A percentile compares a stretch with the other conserved stretches of the same genome.
phyloP scores from a whole-genome alignment of 2,888 invertebrate genomes.

The Vanessa cardui region DNA sequence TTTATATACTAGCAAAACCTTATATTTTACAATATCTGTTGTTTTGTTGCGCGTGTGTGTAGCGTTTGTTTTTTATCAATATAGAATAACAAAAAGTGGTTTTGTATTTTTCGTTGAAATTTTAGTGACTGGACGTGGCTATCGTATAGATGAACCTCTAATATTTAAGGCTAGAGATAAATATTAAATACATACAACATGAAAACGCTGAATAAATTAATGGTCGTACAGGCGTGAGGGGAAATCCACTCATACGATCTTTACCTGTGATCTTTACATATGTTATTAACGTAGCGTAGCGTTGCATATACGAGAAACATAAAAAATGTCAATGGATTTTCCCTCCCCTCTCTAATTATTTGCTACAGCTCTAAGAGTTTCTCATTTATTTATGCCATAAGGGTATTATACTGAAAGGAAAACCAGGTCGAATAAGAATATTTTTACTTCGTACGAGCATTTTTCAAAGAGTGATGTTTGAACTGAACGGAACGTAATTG shows the following conservation, averaged over 20 bases:
- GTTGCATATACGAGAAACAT: conserved; percentile 9
- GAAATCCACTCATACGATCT: neutral
- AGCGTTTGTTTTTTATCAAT: no score
- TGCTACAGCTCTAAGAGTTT: conserved; percentile 18
- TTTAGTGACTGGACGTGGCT: neutral
- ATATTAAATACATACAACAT: neutral
- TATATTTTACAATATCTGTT: no score
- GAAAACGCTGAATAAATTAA: neutral
- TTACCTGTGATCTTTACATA: conserved; percentile 10
- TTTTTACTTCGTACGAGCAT: neutral
- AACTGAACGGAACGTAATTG: no score
- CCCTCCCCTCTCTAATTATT: conserved; percentile 25
- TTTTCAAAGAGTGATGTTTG: neutral
- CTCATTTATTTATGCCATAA: conserved; percentile 24
- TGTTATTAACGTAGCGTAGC: conserved; percentile 19
- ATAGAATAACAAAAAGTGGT: no score
- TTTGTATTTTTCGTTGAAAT: no score
- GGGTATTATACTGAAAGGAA: neutral
- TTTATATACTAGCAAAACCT: no score
- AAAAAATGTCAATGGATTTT: conserved; percentile 23
- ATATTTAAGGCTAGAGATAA: neutral
- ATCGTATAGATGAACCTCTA: no score
- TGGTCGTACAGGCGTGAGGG: neutral
- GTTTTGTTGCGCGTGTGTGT: no score
- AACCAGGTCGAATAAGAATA: neutral